Base-by-base conservation (phyloP, 2,797 vertebrate genomes). In the Gymnothorax javanicus region DNA sequence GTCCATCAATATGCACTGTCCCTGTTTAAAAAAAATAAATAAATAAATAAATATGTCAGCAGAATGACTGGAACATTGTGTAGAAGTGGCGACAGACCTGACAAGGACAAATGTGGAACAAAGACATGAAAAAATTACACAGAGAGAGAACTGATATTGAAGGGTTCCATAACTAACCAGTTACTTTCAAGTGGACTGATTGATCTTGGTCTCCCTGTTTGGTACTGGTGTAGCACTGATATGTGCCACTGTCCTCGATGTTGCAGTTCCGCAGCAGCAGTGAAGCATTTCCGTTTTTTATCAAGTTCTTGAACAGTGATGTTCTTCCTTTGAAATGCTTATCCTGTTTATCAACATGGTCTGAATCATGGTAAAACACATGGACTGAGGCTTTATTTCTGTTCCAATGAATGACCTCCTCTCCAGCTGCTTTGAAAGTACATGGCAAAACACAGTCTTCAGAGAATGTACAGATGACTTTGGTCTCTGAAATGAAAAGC, bases 221-320 rank as follows among this genome's bases (percentile, higher is more conserved):
- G 62, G 96, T 97, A 93, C 96, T 96, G 4, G 95, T 96, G 15
- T 97, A 98, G 90, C 97, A 99, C 52, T 83, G 90, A 6, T 98
- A 98, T 87, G 43, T 88, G 77, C 96, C 96, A 89, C 94, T 93
- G 87, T 97, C 97, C 87, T 92, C 90, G 89, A 97, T 87, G 43
- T 93, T 95, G 87, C 97, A 89, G 88, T 92, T 95, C 88, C 86
- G 94, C 82, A 98, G 93, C 87, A 93, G 94, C 82, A 99, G 94
- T 33, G 97, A 97, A 8, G 97, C 97, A 23, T 97, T 97, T 88
- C 97, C 97, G 17, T 90, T 87, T 27, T 91, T 85, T 87, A 98
- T 96, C 87, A 97, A 93, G 13, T 90, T 84, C 2, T 95, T 94
- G 88, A 98, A 97, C 87, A 97, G 91, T 2, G 88, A 92, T 0